phyloP scores from a whole-genome alignment of 2,797 vertebrate species.

The Pipistrellus pygmaeus region DNA sequence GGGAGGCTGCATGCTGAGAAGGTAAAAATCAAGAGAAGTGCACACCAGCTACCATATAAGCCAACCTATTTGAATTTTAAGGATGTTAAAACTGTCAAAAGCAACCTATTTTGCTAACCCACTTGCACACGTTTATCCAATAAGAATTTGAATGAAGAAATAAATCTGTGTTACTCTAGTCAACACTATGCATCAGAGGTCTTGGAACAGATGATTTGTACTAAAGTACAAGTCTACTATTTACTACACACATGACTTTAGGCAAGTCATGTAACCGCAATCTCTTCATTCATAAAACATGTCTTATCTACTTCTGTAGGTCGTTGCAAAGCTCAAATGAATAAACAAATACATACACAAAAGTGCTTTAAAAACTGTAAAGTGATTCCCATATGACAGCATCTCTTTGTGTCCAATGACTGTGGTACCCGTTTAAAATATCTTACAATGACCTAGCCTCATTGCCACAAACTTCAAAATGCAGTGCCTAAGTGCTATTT shows the following conservation, averaged over 20 bases:
- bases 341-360: neutral
- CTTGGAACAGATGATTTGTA: neutral
- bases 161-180: neutral
- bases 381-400: neutral
- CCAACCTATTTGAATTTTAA: neutral
- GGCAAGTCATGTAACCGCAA: neutral
- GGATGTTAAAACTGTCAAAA: neutral
- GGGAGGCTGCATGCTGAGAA: neutral
- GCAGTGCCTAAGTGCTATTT: neutral
- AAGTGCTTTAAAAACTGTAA: neutral
- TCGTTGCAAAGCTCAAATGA: neutral
- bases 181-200: neutral
- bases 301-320: neutral
- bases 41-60: too few relatives aligned
- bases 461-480: neutral
- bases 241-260: neutral
- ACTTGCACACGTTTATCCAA: neutral
- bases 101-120: neutral
- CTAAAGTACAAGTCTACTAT: neutral
- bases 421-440: neutral
- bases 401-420: neutral
- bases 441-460: neutral
- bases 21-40: neutral
- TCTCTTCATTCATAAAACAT: neutral
- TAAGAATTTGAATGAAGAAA: conserved; percentile 31